Base-by-base conservation (phyloP, 2,113 vertebrate genomes). In the Aix galericulata region DNA sequence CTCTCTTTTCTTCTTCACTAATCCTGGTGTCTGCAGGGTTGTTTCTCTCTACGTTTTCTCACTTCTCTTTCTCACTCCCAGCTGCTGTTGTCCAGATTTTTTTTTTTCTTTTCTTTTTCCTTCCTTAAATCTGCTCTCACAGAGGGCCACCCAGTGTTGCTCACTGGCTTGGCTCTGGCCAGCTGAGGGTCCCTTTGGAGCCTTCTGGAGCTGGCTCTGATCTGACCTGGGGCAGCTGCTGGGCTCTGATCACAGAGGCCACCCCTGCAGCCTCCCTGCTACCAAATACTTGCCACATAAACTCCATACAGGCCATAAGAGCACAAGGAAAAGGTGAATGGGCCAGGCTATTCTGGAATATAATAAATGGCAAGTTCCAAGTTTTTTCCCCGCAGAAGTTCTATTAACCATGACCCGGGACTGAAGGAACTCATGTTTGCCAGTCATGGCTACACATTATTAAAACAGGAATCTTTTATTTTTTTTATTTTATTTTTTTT, bases 351-450 rank as follows among this genome's bases (percentile, higher is more conserved):
- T 34, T 88, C n/a, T 72, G 27, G 11, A 23, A 40, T 46, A 8
- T 27, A 62, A 8, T 13, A 84, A 89, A 53, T 8, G 8, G 8
- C 10, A 71, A 27, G 4, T 36, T 6, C 7, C 32, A 38, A 86
- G 29, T 4, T 5, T 84, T 79, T 71, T 67, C 42, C 11, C 13
- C 78, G 4, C 16, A 56, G 6, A 64, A 76, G 4, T 52, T 48
- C 14, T 46, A 36, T 25, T 60, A 63, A 3, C 11, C 0, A 0
- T 38, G 53, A 72, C 8, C 13, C 46, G 46, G 5, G 21, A 75
- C 17, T 1, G 5, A 85, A 20, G 17, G 9, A 64, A 50, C 11
- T 56, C 0, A 0, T 36, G 12, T n/a, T 72, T 0, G 0, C 8
- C 9, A 58, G 13, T 4, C 27, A 63, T 67, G 20, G 22, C 44